Conservation (phyloP, 2,888 invertebrate species). For the Cybosia mesomella region DNA sequence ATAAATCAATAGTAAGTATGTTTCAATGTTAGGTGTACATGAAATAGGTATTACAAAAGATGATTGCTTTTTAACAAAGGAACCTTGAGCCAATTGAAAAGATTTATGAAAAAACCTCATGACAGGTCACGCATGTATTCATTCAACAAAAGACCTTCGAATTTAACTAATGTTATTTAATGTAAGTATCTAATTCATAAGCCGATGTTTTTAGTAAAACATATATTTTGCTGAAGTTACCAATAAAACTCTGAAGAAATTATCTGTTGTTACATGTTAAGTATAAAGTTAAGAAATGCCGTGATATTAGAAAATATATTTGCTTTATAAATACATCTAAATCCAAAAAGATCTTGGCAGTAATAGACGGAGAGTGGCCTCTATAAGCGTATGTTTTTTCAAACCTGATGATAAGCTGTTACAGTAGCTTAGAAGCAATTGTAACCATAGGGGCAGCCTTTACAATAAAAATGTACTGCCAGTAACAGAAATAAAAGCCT, state of each 20-base stretch:
- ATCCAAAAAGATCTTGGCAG: neutral
- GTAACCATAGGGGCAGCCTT: neutral
- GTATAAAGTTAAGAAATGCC: too few relatives aligned
- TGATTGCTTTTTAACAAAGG: conserved; percentile 36
- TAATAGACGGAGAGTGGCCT: neutral
- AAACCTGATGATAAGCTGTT: neutral
- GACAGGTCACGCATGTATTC: neutral
- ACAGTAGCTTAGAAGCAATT: neutral
- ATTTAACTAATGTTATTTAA: neutral
- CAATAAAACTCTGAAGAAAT: too few relatives aligned
- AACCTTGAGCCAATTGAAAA: conserved; percentile 47
- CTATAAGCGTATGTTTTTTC: neutral
- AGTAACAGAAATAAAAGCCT: neutral
- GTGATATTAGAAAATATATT: neutral
- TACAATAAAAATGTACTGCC: neutral
- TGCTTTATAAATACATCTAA: neutral
- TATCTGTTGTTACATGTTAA: too few relatives aligned
- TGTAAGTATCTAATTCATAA: neutral
- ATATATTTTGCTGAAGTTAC: too few relatives aligned
- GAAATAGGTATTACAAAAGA: neutral
- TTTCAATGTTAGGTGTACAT: conserved; percentile 13
- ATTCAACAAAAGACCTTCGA: neutral
- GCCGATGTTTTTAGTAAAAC: too few relatives aligned
- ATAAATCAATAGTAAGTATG: neutral
- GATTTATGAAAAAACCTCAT: conserved; percentile 31